A percentile compares a stretch with the other conserved stretches of the same genome.
Evolutionary conservation across 2,113 vertebrate genomes (phyloP).

Genomic region (Labeo catla): DNA sequence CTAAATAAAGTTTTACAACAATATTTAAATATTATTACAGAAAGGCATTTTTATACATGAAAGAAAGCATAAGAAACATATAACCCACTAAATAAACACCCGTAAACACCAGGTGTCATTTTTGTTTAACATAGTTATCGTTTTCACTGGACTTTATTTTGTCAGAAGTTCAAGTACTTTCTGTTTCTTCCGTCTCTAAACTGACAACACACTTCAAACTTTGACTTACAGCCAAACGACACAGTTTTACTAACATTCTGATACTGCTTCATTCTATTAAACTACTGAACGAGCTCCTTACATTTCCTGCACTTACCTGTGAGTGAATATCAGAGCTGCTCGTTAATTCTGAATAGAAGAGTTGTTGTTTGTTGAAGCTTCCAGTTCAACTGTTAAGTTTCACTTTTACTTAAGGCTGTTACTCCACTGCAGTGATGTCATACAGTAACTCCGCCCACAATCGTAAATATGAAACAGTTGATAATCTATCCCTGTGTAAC

Average conservation of each 20-base stretch:
- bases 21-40: too few relatives aligned
- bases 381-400: background rate
- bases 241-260: too few relatives aligned
- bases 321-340: background rate
- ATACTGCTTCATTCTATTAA: background rate
- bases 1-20: too few relatives aligned
- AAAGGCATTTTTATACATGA: too few relatives aligned
- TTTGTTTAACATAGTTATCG: background rate
- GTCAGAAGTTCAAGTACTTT: too few relatives aligned
- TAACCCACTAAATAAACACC: background rate
- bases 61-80: too few relatives aligned
- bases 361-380: background rate
- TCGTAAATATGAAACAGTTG: background rate
- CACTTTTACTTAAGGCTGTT: background rate
- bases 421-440: background rate
- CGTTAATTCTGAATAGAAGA: background rate
- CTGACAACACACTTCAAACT: background rate
- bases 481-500: too few relatives aligned
- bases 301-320: background rate
- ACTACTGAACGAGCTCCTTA: background rate
- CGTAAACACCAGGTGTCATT: background rate
- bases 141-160: background rate
- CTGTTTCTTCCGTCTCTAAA: too few relatives aligned
- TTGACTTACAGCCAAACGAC: background rate
- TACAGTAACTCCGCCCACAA: background rate